These are phyloP conservation scores for Cygnus buccinator DNA, from an alignment of 2,113 vertebrate species.

Conservation along the genomic window DNA sequence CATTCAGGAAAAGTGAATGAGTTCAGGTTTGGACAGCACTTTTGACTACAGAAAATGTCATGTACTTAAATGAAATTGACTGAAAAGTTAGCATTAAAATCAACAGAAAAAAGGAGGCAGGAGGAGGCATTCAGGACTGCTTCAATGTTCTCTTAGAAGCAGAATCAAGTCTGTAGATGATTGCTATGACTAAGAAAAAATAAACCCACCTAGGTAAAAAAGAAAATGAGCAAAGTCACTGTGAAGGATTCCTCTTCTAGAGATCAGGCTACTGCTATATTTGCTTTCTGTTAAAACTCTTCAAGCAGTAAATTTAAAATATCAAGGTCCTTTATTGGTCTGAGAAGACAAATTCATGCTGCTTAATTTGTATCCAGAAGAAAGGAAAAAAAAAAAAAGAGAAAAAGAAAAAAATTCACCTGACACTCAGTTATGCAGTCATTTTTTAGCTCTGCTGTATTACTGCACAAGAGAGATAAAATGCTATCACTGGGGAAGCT, in stretches of 20 bases:
- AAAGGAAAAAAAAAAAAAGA: background rate
- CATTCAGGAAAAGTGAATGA: background rate
- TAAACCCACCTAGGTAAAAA: background rate
- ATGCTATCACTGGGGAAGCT: background rate
- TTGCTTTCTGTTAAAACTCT: conserved; percentile 8
- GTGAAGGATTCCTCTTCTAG: background rate
- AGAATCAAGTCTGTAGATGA: background rate
- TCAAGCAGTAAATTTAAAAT: conserved; percentile 24
- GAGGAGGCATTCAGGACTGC: background rate
- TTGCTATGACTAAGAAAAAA: background rate
- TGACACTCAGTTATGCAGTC: background rate
- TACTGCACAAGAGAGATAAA: conserved; percentile 46
- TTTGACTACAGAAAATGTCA: background rate
- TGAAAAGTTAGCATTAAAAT: background rate
- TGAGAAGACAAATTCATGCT: background rate
- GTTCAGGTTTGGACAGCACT: accelerated
- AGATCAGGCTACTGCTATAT: background rate
- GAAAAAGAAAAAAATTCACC: background rate
- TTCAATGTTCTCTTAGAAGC: background rate
- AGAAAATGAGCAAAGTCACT: background rate
- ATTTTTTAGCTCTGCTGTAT: conserved; percentile 12
- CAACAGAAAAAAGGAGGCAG: background rate
- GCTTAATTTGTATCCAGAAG: conserved; percentile 15
- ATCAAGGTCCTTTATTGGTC: background rate
- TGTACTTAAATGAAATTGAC: background rate